Evolutionary conservation across 2,113 vertebrate genomes (phyloP), one percentile per base, ranked within the genome.

Genomic region (Neolamprologus ventralis): DNA sequence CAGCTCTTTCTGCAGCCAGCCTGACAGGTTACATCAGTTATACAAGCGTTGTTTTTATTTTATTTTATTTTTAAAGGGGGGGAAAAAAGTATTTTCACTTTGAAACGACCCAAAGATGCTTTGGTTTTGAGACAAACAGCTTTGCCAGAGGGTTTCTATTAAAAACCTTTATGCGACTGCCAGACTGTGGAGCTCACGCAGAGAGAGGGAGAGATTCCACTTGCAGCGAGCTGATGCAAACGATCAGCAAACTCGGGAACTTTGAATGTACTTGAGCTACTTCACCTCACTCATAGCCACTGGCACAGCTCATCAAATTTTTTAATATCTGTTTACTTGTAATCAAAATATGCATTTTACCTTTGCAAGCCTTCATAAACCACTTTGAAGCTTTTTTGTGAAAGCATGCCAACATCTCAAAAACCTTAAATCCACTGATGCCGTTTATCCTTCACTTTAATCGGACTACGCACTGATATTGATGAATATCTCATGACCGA

Each of bases 61-160:
- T 37, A 2, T 37, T 12, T 19, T 2, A 33, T 33, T 65, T 35
- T 65, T 37, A 1, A 3, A 0, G 17, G 31, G 60, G 1, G n/a
- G 1, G 0, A 0, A 0, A 0, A 9, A 31, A n/a, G 83, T 57
- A 68, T 81, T 87, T 94, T 94, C 81, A 91, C 93, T 88, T 95
- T 94, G 87, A 94, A 95, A 92, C 84, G 89, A 95, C 95, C 93
- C 78, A 53, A 88, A 83, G 84, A 91, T 58, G 81, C 81, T 87
- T 80, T 26, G 37, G 80, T 65, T 54, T 40, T 17, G 23, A 84
- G 87, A 89, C 16, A 89, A 86, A 80, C 42, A 80, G 85, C 35
- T 78, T 54, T 84, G 42, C 83, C 87, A 89, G 85, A 91, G 47
- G 71, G 17, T 63, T 86, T 91, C 80, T 83, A 91, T 80, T 87